Conservation (phyloP, 2,888 invertebrate genomes). For the Xestobium rufovillosum region DNA sequence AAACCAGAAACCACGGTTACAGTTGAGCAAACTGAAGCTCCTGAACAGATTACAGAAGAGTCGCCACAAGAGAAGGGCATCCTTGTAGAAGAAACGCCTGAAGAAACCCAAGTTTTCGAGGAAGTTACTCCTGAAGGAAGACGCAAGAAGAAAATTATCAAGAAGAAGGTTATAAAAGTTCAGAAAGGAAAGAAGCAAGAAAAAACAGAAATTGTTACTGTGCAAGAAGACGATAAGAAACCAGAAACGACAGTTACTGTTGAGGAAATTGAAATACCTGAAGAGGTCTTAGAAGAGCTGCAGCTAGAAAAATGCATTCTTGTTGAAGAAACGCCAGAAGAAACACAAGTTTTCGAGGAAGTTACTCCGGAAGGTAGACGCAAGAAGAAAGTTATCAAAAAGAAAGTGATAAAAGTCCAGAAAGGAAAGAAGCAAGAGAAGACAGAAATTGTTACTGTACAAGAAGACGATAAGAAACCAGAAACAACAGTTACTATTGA, state of each 20-base stretch:
- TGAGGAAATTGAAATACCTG: constrained; percentile 22
- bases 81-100: constrained; percentile 32
- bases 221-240: constrained; percentile 32
- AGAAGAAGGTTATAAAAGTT: constrained; percentile 40
- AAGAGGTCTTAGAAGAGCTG: constrained; percentile 7
- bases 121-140: constrained; percentile 28
- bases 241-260: constrained; percentile 34
- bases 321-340: constrained; percentile 33
- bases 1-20: constrained; percentile 29
- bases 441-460: constrained; percentile 31
- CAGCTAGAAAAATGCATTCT: constrained; percentile 12
- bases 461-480: constrained; percentile 31
- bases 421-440: constrained; percentile 35
- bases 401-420: constrained; percentile 36
- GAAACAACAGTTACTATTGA: constrained; percentile 30
- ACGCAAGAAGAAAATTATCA: constrained; percentile 29
- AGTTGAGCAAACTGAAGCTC: constrained; percentile 19
- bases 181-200: constrained; percentile 34
- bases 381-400: constrained; percentile 29
- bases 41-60: constrained; percentile 23
- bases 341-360: constrained; percentile 32
- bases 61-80: constrained; percentile 22
- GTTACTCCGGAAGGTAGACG: constrained; percentile 31
- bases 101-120: constrained; percentile 28
- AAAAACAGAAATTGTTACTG: constrained; percentile 40